These are phyloP conservation scores for Nebria ingens DNA, from an alignment of 1,140 invertebrate species.

Conservation along the genomic window DNA sequence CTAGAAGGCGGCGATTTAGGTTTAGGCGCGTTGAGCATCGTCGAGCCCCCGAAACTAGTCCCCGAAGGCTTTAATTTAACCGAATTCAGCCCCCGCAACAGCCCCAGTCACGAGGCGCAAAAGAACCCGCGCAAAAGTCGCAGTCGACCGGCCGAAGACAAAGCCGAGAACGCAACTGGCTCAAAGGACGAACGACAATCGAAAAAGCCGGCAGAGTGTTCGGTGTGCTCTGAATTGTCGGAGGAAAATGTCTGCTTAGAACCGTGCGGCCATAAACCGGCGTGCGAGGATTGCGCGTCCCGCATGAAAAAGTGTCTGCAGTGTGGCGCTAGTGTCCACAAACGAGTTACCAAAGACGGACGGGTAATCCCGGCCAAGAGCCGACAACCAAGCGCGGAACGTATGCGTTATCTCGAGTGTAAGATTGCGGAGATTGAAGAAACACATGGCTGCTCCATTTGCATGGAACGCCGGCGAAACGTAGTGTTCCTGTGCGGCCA, in stretches of 20 bases:
- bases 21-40: slow-evolving; percentile 21
- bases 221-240: slow-evolving; percentile 57
- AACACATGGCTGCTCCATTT: slow-evolving; percentile 65
- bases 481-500: slow-evolving; percentile 86
- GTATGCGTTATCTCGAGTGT: slow-evolving; percentile 67
- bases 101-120: not conserved
- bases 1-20: slow-evolving; percentile 17
- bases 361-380: slow-evolving; percentile 38
- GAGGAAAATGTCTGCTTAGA: slow-evolving; percentile 54
- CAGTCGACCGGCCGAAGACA: slow-evolving; percentile 16
- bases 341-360: slow-evolving; percentile 41
- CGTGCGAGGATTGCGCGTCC: slow-evolving; percentile 64
- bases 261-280: slow-evolving; percentile 64
- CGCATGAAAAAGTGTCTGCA: slow-evolving; percentile 72
- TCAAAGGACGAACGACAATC: not conserved
- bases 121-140: not conserved
- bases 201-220: slow-evolving; percentile 48
- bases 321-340: slow-evolving; percentile 51
- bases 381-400: slow-evolving; percentile 48
- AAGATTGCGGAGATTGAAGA: slow-evolving; percentile 85
- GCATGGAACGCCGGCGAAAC: slow-evolving; percentile 67
- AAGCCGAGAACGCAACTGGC: not conserved
- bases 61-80: slow-evolving; percentile 29
- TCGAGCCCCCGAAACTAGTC: slow-evolving; percentile 14
- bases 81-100: slow-evolving; percentile 17